These are phyloP conservation scores for Oreocharis arfaki DNA, from an alignment of 2,113 vertebrate species.

Conservation along the genomic window DNA sequence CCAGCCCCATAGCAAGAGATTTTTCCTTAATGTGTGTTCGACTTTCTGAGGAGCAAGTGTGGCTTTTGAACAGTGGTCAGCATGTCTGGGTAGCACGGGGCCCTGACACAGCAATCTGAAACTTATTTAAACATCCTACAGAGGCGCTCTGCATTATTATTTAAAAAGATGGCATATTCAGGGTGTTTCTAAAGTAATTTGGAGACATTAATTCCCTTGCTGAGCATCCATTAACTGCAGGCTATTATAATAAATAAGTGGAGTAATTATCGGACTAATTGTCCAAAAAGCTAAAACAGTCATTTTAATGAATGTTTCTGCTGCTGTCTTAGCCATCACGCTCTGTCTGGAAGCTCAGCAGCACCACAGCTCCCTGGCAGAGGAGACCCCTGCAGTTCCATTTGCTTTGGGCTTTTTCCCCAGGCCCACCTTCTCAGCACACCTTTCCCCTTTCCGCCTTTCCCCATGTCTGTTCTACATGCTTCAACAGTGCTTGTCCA, in stretches of 20 bases:
- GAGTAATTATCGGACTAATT: background rate
- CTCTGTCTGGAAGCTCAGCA: background rate
- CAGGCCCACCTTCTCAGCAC: background rate
- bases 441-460: background rate
- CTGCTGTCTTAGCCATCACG: background rate
- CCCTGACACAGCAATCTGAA: background rate
- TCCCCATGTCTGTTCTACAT: background rate
- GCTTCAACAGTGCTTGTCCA: background rate
- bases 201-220: slow-evolving; percentile 2
- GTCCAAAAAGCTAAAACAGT: slow-evolving; percentile 3
- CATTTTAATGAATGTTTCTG: background rate
- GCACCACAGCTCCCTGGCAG: background rate
- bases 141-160: background rate
- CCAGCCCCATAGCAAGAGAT: background rate
- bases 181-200: slow-evolving; percentile 26
- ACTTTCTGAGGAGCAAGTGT: background rate
- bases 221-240: slow-evolving; percentile 26
- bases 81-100: background rate
- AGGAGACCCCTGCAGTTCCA: background rate
- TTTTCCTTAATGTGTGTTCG: background rate
- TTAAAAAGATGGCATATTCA: background rate
- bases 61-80: background rate
- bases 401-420: background rate
- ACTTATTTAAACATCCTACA: background rate
- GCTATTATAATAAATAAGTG: slow-evolving; percentile 48